Evolutionary conservation across 1,140 invertebrate genomes (phyloP).

Genomic region (Dendrolimus kikuchii): DNA sequence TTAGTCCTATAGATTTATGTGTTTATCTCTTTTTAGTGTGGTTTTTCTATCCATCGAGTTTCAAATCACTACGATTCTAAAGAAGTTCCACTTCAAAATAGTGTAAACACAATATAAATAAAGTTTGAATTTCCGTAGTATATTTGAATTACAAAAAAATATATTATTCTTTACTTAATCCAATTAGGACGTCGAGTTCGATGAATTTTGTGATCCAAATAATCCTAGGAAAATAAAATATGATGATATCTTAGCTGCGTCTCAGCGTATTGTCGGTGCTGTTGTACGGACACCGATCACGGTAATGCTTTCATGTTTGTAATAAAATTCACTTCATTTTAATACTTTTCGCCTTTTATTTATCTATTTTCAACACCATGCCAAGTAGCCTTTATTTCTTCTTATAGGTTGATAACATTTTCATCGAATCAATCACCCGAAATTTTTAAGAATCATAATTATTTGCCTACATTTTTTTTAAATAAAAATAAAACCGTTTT

Average conservation of each 20-base stretch:
- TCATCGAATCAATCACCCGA: neutral
- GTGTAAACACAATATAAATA: too few relatives aligned
- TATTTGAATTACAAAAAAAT: too few relatives aligned
- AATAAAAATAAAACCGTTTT: too few relatives aligned
- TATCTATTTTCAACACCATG: too few relatives aligned
- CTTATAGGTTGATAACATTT: neutral
- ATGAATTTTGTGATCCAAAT: slow-evolving; percentile 45
- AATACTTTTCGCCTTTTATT: neutral
- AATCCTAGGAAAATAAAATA: slow-evolving; percentile 50
- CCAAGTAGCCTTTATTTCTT: neutral
- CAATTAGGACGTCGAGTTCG: slow-evolving; percentile 34
- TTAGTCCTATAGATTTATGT: too few relatives aligned
- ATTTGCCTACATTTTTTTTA: neutral
- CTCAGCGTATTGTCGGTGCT: slow-evolving; percentile 33
- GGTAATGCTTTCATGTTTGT: slow-evolving; percentile 21
- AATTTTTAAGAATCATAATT: neutral
- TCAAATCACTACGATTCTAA: too few relatives aligned
- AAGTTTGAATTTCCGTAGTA: too few relatives aligned
- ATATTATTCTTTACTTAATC: neutral
- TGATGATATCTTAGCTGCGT: slow-evolving; percentile 50
- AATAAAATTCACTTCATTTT: neutral
- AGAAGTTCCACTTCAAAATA: too few relatives aligned
- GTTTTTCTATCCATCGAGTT: too few relatives aligned
- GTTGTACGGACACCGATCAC: slow-evolving; percentile 40
- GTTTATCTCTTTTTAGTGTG: too few relatives aligned